These are phyloP conservation scores for Micromussa lordhowensis DNA, from an alignment of 92 coral and sea anemone genomes.

Conservation along the genomic window DNA sequence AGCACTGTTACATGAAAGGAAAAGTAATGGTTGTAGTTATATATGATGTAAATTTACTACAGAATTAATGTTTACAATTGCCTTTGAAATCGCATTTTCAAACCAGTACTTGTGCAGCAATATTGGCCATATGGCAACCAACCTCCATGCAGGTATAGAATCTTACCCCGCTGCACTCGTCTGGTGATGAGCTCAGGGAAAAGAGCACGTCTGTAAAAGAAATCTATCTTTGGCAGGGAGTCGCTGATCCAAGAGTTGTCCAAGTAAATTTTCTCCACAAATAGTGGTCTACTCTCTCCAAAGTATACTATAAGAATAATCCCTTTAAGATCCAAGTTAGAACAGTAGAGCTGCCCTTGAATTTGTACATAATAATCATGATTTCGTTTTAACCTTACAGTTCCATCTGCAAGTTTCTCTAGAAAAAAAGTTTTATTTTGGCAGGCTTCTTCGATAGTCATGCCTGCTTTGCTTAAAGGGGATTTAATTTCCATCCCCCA, in stretches of 20 bases:
- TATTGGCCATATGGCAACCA: conserved; percentile 37
- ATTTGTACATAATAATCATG: conserved; percentile 40
- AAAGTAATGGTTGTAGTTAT: conserved; percentile 14
- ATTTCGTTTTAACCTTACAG: conserved; percentile 33
- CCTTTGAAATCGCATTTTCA: conserved; percentile 26
- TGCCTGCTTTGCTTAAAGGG: conserved; percentile 62
- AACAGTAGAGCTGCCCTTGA: conserved; percentile 45
- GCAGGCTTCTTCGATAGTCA: conserved; percentile 42
- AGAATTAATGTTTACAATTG: conserved; percentile 10
- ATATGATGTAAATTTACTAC: conserved; percentile 9
- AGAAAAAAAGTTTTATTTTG: conserved; percentile 16
- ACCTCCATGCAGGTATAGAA: conserved; percentile 26
- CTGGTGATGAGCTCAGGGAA: conserved; percentile 28
- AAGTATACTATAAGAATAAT: neutral
- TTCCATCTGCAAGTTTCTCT: conserved; percentile 20
- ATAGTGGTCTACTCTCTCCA: conserved; percentile 30
- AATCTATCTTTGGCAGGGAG: conserved; percentile 26
- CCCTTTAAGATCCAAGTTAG: conserved; percentile 34
- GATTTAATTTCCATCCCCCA: conserved; percentile 61
- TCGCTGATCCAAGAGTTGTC: conserved; percentile 29
- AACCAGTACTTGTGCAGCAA: conserved; percentile 20
- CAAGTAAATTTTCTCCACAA: conserved; percentile 35
- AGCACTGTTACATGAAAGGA: conserved; percentile 23
- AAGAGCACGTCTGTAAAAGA: conserved; percentile 7
- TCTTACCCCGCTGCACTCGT: conserved; percentile 30